phyloP scores from a whole-genome alignment of 2,888 invertebrate species.

The Odontocerum albicorne region DNA sequence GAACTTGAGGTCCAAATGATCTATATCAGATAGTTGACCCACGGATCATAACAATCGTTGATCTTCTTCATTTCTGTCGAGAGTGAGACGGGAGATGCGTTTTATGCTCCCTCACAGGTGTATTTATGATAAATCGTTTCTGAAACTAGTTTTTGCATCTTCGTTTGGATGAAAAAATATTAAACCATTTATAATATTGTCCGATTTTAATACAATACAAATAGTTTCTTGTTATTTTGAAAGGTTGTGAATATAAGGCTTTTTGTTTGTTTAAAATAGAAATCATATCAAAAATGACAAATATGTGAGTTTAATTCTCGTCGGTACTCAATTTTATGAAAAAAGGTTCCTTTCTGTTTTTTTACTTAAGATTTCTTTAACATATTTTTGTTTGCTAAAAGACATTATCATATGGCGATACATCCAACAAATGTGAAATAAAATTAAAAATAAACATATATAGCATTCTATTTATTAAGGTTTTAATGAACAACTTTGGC shows the following conservation, averaged over 20 bases:
- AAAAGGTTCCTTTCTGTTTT: too few species aligned
- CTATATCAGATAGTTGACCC: slow-evolving; percentile 34
- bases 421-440: too few species aligned
- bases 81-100: slow-evolving; percentile 23
- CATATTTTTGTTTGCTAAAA: too few species aligned
- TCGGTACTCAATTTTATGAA: too few species aligned
- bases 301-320: too few species aligned
- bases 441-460: too few species aligned
- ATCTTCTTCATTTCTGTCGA: slow-evolving; percentile 31
- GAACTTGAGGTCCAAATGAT: slow-evolving; percentile 23
- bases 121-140: slow-evolving; percentile 29
- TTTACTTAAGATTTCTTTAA: too few species aligned
- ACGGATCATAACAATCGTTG: slow-evolving; percentile 31
- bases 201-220: slow-evolving; percentile 14
- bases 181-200: slow-evolving; percentile 21
- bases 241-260: not conserved
- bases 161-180: slow-evolving; percentile 16
- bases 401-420: too few species aligned
- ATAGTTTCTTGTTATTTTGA: not conserved
- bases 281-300: too few species aligned
- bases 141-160: slow-evolving; percentile 25
- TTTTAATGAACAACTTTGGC: too few species aligned
- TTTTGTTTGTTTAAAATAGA: not conserved
- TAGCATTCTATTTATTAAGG: too few species aligned
- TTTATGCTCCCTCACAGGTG: slow-evolving; percentile 23